phyloP scores from a whole-genome alignment of 2,113 vertebrate genomes.

The Uria aalge region DNA sequence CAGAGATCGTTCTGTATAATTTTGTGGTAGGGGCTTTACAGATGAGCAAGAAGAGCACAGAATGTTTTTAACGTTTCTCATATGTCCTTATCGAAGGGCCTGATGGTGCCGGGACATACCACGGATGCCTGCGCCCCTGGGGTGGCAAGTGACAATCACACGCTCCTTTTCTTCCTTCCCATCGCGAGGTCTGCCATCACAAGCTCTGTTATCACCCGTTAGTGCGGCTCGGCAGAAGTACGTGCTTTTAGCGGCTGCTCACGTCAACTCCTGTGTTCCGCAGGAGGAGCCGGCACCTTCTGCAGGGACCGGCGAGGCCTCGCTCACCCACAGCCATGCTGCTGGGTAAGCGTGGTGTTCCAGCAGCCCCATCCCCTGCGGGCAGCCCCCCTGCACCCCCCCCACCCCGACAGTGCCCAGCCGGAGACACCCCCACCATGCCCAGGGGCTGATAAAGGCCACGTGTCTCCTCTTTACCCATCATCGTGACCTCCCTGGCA shows the following conservation, averaged over 20 bases:
- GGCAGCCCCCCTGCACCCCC: background rate
- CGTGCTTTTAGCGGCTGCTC: fast-evolving
- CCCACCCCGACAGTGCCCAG: fast-evolving
- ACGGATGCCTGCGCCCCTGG: too few species aligned
- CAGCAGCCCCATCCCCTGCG: background rate
- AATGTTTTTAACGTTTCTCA: fast-evolving
- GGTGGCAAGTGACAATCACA: too few species aligned
- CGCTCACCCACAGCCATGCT: fast-evolving
- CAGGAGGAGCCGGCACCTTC: background rate
- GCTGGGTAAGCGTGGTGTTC: fast-evolving
- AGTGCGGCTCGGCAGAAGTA: too few species aligned
- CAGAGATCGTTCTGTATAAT: fast-evolving
- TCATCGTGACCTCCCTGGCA: fast-evolving
- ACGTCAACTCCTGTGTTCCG: fast-evolving
- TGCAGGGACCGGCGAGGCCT: background rate
- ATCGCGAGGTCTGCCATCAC: background rate
- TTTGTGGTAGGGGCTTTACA: background rate
- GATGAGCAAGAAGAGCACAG: background rate
- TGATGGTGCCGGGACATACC: fast-evolving
- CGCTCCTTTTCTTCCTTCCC: background rate
- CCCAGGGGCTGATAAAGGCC: fast-evolving
- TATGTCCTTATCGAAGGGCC: too few species aligned
- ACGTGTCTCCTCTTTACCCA: fast-evolving
- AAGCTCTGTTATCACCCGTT: fast-evolving
- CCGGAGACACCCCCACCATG: too few species aligned